Evolutionary conservation across 2,113 vertebrate genomes (phyloP).

Genomic region (Desmodus rotundus): DNA sequence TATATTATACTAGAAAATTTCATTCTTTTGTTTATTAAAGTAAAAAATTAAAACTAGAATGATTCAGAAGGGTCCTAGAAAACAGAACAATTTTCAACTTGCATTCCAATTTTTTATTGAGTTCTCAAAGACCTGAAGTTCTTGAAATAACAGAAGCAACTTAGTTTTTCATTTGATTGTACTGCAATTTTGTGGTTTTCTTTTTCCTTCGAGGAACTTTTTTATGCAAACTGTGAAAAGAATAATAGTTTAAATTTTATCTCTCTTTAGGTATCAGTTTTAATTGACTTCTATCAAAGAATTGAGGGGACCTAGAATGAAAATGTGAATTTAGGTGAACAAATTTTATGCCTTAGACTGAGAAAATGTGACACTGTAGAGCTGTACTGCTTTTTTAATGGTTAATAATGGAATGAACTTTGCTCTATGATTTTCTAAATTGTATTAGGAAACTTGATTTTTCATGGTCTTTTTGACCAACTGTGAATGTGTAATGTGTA

Average conservation of each 20-base stretch:
- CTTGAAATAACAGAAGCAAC: conserved; percentile 69
- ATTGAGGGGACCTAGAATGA: conserved; percentile 4
- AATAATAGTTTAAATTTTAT: conserved; percentile 72
- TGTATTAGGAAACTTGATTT: background rate
- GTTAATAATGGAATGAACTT: background rate
- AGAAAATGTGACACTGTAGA: background rate
- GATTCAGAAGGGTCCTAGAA: background rate
- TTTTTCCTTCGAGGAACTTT: conserved; percentile 24
- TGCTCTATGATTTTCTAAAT: background rate
- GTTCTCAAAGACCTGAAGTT: conserved; percentile 64
- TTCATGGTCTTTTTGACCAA: background rate
- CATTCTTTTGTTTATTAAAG: background rate
- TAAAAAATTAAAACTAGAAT: background rate
- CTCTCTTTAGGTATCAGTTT: conserved; percentile 65
- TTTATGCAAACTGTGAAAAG: conserved; percentile 63
- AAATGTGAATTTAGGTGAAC: conserved; percentile 42
- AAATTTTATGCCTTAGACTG: background rate
- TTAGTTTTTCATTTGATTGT: conserved; percentile 74
- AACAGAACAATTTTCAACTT: conserved; percentile 57
- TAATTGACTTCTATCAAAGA: conserved; percentile 70
- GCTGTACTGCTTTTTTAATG: background rate
- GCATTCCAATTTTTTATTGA: conserved; percentile 48
- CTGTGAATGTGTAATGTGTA: background rate
- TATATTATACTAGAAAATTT: background rate
- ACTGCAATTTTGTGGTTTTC: conserved; percentile 39